Conservation (phyloP, 2,888 invertebrate species). For the Thereva unica region DNA sequence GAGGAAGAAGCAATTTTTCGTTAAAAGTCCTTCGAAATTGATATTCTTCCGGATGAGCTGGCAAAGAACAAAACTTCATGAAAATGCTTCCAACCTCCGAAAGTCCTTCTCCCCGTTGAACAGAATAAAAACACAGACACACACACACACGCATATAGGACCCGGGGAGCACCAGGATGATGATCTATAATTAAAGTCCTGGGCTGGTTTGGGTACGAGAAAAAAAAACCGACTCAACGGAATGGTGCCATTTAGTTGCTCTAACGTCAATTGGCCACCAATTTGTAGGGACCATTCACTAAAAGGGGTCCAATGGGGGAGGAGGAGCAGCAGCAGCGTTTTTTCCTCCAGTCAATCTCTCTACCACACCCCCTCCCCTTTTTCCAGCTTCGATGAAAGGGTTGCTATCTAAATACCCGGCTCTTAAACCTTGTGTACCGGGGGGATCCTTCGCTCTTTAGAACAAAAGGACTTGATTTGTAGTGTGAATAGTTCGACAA, state of each 20-base stretch:
- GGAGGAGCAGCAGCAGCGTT: too few relatives aligned
- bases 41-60: conserved; percentile 19
- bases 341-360: too few relatives aligned
- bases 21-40: conserved; percentile 28
- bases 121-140: neutral
- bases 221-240: neutral
- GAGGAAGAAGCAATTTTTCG: conserved; percentile 21
- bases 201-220: neutral
- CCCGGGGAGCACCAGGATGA: too few relatives aligned
- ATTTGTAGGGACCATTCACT: conserved; percentile 3
- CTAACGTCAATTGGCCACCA: conserved; percentile 22
- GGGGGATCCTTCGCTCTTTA: neutral
- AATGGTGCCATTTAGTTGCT: neutral
- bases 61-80: conserved; percentile 15
- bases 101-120: neutral
- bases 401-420: neutral
- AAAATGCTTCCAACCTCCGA: conserved; percentile 5
- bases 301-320: neutral
- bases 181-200: conserved; percentile 12
- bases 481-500: conserved; percentile 20
- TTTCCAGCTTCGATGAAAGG: neutral
- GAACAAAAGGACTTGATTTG: conserved; percentile 38
- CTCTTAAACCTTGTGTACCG: too few relatives aligned
- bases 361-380: too few relatives aligned
- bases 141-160: neutral